Evolutionary conservation across 2,113 vertebrate species (phyloP).

Genomic region (Eolophus roseicapilla): DNA sequence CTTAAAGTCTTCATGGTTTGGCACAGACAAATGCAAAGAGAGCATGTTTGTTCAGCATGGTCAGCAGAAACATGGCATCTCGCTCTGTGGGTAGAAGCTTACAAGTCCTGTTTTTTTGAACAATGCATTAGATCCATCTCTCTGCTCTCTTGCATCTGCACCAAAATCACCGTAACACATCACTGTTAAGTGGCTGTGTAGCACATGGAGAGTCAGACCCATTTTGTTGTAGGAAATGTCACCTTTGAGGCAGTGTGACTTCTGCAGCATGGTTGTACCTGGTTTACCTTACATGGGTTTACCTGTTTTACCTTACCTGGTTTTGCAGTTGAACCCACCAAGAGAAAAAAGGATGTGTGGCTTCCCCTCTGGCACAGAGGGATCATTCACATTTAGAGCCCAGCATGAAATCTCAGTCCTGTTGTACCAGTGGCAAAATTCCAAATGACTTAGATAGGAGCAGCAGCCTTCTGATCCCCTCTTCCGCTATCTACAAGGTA

Average conservation of each 20-base stretch:
- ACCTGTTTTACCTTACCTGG: not conserved
- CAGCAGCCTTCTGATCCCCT: not conserved
- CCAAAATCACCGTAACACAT: not conserved
- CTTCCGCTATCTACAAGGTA: not conserved
- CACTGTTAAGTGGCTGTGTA: not conserved
- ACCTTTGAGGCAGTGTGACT: not conserved
- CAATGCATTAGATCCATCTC: not conserved
- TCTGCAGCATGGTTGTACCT: not conserved
- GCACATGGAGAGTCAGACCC: not conserved
- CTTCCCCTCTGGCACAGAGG: not conserved
- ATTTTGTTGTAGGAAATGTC: not conserved
- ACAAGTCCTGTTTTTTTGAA: not conserved
- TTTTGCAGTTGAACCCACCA: not conserved
- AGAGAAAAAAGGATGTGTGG: not conserved
- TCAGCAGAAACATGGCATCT: not conserved
- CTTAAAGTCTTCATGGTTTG: conserved; percentile 1
- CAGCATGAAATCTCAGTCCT: conserved; percentile 5
- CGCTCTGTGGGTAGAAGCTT: not conserved
- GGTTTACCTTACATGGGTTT: not conserved
- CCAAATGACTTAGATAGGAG: not conserved
- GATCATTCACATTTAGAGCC: not conserved
- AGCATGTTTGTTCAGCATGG: not conserved
- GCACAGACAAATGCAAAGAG: conserved; percentile 14
- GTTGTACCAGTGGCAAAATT: conserved; percentile 14
- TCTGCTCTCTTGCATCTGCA: not conserved